A percentile compares a stretch with the other conserved stretches of the same genome.
These are phyloP conservation scores for Paragorgia papillata DNA, from an alignment of 92 coral and sea anemone species.

Conservation along the genomic window DNA sequence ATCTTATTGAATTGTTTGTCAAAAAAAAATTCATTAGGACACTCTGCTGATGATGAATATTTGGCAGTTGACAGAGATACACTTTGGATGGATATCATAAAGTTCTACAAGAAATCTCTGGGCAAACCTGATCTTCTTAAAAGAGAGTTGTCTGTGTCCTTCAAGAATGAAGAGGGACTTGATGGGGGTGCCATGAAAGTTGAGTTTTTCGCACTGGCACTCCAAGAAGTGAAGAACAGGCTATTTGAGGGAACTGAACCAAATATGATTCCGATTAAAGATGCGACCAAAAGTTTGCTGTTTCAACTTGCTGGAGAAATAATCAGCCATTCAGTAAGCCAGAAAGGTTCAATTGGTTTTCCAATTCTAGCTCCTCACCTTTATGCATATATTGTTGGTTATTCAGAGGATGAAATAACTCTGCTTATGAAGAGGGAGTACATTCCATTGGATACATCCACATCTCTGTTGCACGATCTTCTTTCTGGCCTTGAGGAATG, in stretches of 20 bases:
- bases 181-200: constrained; percentile 63
- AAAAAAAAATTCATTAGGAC: constrained; percentile 5
- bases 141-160: constrained; percentile 53
- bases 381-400: constrained; percentile 37
- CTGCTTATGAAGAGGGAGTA: constrained; percentile 22
- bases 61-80: constrained; percentile 55
- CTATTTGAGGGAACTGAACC: constrained; percentile 47
- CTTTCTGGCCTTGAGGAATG: not conserved
- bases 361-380: constrained; percentile 39
- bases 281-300: constrained; percentile 32
- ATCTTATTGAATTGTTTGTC: constrained; percentile 15
- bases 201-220: constrained; percentile 53
- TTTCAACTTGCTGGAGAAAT: constrained; percentile 51
- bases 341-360: constrained; percentile 23
- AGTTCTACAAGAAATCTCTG: too few relatives aligned
- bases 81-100: constrained; percentile 57
- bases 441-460: constrained; percentile 47
- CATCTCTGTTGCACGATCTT: constrained; percentile 34
- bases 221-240: constrained; percentile 44
- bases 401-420: constrained; percentile 32
- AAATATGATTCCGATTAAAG: constrained; percentile 43
- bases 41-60: constrained; percentile 23
- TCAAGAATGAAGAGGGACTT: constrained; percentile 64
- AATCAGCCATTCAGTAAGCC: constrained; percentile 9
- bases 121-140: constrained; percentile 39